Conservation (phyloP, 2,797 vertebrate species). For the Argentina silus region DNA sequence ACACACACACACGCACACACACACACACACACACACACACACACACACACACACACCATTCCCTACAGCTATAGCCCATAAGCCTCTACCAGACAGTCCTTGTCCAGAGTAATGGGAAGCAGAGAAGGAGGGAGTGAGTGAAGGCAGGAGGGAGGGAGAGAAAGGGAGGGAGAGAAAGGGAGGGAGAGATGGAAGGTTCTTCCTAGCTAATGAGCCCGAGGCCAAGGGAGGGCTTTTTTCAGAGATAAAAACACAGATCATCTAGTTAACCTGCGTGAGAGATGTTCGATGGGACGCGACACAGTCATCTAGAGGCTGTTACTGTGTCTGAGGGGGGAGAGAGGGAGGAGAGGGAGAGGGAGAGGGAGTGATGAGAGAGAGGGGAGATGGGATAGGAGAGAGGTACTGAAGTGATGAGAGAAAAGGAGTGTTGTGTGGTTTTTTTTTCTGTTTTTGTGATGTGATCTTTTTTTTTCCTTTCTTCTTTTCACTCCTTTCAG, state of each 20-base stretch:
- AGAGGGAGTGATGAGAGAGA: neutral
- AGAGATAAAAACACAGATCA: neutral
- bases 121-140: neutral
- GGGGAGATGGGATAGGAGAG: neutral
- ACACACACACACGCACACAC: constrained; percentile 15
- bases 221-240: neutral
- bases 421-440: neutral
- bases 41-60: neutral
- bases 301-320: neutral
- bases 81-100: neutral
- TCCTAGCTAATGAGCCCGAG: neutral
- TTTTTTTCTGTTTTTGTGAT: neutral
- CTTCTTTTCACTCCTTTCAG: neutral
- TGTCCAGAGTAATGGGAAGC: constrained; percentile 8
- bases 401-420: neutral
- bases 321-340: neutral
- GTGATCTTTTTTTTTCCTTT: neutral
- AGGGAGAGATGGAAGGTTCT: neutral
- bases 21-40: constrained; percentile 4
- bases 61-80: neutral
- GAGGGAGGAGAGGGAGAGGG: neutral
- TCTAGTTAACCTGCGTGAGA: neutral
- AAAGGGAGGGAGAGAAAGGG: too few species aligned
- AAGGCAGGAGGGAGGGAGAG: neutral
- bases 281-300: neutral